Base-by-base conservation (phyloP, 2,888 invertebrate genomes). In the Cenopis cana region DNA sequence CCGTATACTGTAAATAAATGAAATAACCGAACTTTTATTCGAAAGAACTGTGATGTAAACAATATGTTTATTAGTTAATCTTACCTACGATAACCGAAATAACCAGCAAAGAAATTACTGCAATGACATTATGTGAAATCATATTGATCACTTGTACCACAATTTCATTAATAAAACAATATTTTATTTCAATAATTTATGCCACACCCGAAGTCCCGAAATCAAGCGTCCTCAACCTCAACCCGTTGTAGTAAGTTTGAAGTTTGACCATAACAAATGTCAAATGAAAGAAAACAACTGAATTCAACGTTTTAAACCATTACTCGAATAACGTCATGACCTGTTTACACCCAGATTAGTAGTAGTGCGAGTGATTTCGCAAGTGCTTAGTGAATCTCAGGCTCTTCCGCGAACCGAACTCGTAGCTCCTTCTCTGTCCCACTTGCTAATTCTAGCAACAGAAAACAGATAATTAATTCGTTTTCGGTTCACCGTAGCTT, bases 1-100 rank as follows among this genome's bases (percentile, higher is more conserved):
- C 96, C 94, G 82, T 87, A 82, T 79, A 94, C 96, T 96, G 86
- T 66, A 91, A 90, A 75, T 73, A 76, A 74, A 76, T 75, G 71
- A 65, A 50, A 20, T 50, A 36, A 61, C 14, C 18, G 10, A 55
- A 54, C 17, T 20, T 54, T 54, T 33, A 9, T 20, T 20, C 12
- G n/a, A n/a, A n/a, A n/a, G n/a, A n/a, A n/a, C n/a, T 52, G 20
- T 52, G 20, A 52, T 38, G 29, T 36, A 52, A 50, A 64, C 49
- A 52, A n/a, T n/a, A n/a, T n/a, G n/a, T n/a, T 20, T 24, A n/a
- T 10, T 62, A 14, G 20, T 36, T 33, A 14, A 41, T 52, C 65
- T 70, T 66, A 70, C 70, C 70, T n/a, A 65, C 60, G 20, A 65
- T 65, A 46, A 65, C 36, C 24, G 70, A 65, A 49, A 70, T 49